A percentile compares a stretch with the other conserved stretches of the same genome.
These are phyloP conservation scores for Spicauda simplicius DNA, from an alignment of 2,888 invertebrate species.

Conservation along the genomic window DNA sequence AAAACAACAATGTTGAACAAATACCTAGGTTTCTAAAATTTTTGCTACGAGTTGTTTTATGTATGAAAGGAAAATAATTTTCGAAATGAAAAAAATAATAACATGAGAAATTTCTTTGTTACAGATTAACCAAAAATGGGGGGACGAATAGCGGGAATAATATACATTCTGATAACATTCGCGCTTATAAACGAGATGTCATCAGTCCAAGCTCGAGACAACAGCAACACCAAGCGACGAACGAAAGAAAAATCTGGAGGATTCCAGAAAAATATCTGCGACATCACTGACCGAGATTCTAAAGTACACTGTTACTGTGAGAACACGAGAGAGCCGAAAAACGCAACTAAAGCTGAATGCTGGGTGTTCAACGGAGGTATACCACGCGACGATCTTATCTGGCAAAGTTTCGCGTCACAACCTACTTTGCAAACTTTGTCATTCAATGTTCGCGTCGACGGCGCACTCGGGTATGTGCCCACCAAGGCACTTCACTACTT, in stretches of 20 bases:
- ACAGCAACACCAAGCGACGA: conserved; percentile 71
- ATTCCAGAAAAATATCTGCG: conserved; percentile 84
- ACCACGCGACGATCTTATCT: conserved; percentile 88
- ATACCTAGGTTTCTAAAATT: background rate
- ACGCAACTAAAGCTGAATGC: conserved; percentile 90
- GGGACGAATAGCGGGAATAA: conserved; percentile 68
- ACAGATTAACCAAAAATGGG: conserved; percentile 74
- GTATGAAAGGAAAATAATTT: no score
- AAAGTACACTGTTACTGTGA: conserved; percentile 89
- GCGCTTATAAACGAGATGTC: conserved; percentile 79
- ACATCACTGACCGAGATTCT: conserved; percentile 80
- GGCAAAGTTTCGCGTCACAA: conserved; percentile 91
- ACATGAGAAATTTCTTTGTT: conserved; percentile 59
- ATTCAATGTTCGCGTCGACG: conserved; percentile 89
- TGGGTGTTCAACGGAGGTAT: conserved; percentile 90
- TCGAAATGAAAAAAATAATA: background rate
- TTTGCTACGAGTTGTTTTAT: no score
- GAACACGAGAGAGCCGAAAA: conserved; percentile 76
- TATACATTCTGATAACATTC: conserved; percentile 75
- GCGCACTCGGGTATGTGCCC: conserved; percentile 89
- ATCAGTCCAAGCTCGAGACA: conserved; percentile 75
- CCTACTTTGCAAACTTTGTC: conserved; percentile 88
- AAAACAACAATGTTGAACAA: no score
- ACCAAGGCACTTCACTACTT: conserved; percentile 88
- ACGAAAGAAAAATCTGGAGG: conserved; percentile 78